Base-by-base conservation (phyloP, 2,888 invertebrate genomes). In the Eledona agricola region DNA sequence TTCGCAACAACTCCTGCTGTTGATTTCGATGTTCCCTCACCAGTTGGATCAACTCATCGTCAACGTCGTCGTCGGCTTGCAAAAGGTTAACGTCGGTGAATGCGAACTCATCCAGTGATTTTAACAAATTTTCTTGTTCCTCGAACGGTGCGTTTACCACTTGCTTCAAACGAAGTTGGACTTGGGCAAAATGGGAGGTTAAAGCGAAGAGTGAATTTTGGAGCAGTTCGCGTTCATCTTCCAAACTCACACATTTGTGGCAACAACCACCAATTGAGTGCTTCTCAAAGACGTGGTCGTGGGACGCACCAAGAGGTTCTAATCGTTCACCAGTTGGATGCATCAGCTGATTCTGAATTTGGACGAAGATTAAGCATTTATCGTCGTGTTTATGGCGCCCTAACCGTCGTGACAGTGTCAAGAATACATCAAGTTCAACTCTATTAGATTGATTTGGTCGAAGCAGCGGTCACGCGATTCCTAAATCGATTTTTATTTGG, bases 101-200 rank as follows among this genome's bases (percentile, higher is more conserved):
- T 1, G 96, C 96, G 78, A 97, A 97, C 72, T 94, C 90, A 74
- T 97, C 95, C 38, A 97, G 79, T 61, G 93, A 93, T 71, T 90
- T 89, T 20, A 97, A 77, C 74, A 97, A 80, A 19, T 78, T 81
- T 81, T 96, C 95, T 72, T 93, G 93, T 66, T 93, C 89, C 60
- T 87, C 85, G 0, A 83, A 77, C 0, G 90, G 87, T 1, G 93
- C 90, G 72, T 90, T 89, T 1, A 91, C 84, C 66, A 93, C 90
- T 78, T 93, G 93, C 29, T 89, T 83, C 40, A 93, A 80, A 49
- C 92, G 83, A 74, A 93, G 87, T 72, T 93, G 93, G 1, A 88
- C 87, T 77, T 97, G 96, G 17, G 96, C 96, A 74, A 97, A 93
- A 77, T 97, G 96, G n/a, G 96, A 92, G 2, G 96, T 95, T 66